Conservation (phyloP, 2,797 vertebrate genomes). For the Falco columbarius region DNA sequence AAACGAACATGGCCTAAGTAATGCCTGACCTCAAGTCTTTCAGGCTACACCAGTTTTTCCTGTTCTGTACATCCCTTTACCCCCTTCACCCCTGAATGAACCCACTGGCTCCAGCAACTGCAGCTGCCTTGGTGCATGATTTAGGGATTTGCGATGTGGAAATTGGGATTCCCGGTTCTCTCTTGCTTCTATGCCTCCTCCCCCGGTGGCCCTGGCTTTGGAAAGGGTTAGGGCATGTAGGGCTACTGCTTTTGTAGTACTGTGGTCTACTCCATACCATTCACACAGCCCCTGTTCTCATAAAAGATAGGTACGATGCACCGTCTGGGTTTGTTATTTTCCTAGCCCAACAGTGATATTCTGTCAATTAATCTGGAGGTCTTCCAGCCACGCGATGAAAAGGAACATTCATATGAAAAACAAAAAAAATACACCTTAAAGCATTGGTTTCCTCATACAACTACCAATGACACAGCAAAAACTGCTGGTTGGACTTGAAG, state of each 20-base stretch:
- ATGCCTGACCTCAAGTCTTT: neutral
- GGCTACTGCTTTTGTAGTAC: fast-evolving
- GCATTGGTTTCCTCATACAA: neutral
- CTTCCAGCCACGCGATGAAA: neutral
- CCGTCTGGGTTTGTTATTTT: fast-evolving
- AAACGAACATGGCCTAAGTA: neutral
- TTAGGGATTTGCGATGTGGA: neutral
- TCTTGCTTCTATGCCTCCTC: neutral
- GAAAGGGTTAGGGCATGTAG: fast-evolving
- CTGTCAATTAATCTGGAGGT: neutral
- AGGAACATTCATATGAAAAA: neutral
- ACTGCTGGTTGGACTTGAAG: neutral
- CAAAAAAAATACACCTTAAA: neutral
- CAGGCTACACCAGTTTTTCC: neutral
- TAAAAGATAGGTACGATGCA: neutral
- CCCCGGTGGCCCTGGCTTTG: neutral
- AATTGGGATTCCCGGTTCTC: fast-evolving
- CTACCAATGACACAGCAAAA: neutral
- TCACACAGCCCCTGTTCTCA: fast-evolving
- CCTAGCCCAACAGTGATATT: fast-evolving
- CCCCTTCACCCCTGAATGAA: neutral
- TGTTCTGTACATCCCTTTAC: neutral
- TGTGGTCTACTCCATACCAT: neutral
- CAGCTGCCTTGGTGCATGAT: fast-evolving
- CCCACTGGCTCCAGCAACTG: fast-evolving